These are phyloP conservation scores for Sinocyclocheilus anophthalmus DNA, from an alignment of 2,113 vertebrate genomes.

Conservation along the genomic window DNA sequence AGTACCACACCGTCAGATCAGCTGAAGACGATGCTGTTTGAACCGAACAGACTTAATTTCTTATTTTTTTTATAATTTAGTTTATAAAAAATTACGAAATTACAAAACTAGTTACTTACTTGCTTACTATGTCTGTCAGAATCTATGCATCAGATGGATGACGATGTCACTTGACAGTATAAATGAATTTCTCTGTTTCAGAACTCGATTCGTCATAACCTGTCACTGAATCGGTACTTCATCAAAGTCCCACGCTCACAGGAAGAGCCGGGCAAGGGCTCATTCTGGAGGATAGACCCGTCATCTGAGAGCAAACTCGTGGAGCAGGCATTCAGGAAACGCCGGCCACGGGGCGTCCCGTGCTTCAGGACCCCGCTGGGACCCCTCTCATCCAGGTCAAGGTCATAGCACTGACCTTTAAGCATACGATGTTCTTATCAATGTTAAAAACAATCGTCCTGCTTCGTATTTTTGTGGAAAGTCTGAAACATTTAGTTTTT, in stretches of 20 bases:
- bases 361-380: conserved; percentile 98
- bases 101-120: too few relatives aligned
- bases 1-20: conserved; percentile 12
- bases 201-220: conserved; percentile 99
- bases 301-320: conserved; percentile 94
- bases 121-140: too few relatives aligned
- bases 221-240: conserved; percentile 98
- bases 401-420: not conserved
- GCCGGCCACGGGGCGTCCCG: conserved; percentile 94
- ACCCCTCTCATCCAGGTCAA: conserved; percentile 95
- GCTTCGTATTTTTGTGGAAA: not conserved
- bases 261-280: conserved; percentile 98
- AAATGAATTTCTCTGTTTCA: conserved; percentile 70
- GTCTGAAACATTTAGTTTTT: not conserved
- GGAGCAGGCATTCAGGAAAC: conserved; percentile 98
- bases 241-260: conserved; percentile 98
- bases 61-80: too few relatives aligned
- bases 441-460: not conserved
- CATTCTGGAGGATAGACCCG: conserved; percentile 99
- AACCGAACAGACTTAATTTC: not conserved
- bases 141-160: not conserved
- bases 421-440: not conserved
- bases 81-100: too few relatives aligned
- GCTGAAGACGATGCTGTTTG: not conserved
- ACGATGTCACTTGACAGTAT: not conserved